Evolutionary conservation across 2,797 vertebrate genomes (phyloP).

Genomic region (Cryptoblepharus egeriae): DNA sequence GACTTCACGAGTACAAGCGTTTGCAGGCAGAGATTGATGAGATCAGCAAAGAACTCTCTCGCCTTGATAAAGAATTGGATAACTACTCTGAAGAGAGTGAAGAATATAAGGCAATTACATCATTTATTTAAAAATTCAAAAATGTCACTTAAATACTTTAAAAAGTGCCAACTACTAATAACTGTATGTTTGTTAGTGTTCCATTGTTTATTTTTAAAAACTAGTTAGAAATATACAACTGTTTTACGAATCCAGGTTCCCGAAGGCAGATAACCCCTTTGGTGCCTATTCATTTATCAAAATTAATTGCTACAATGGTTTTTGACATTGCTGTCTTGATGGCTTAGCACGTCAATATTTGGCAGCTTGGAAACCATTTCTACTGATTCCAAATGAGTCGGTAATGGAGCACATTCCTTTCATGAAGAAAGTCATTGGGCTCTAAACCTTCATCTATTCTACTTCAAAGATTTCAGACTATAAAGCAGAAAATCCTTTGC

Average conservation of each 20-base stretch:
- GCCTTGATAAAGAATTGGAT: slow-evolving; percentile 82
- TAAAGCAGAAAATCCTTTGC: not conserved
- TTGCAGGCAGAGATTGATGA: slow-evolving; percentile 85
- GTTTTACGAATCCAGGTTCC: not conserved
- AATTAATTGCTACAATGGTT: not conserved
- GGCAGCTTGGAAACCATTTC: not conserved
- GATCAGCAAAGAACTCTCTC: slow-evolving; percentile 80
- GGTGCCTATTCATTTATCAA: not conserved
- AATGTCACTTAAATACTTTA: not conserved
- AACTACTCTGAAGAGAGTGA: slow-evolving; percentile 82
- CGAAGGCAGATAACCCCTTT: not conserved
- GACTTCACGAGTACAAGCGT: slow-evolving; percentile 83
- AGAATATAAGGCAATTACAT: slow-evolving; percentile 79
- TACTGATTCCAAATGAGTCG: not conserved
- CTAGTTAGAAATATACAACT: not conserved
- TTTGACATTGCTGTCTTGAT: not conserved
- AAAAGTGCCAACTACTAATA: not conserved
- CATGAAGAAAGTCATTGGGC: not conserved
- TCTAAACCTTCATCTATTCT: not conserved
- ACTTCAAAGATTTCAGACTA: not conserved
- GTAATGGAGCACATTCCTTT: not conserved
- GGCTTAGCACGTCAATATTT: not conserved
- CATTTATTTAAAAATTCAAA: not conserved
- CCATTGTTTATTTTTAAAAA: not conserved
- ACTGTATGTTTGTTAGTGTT: not conserved